A percentile compares a stretch with the other conserved stretches of the same genome.
phyloP scores from a whole-genome alignment of 2,888 invertebrate species.

The Drosophila aldrichi region DNA sequence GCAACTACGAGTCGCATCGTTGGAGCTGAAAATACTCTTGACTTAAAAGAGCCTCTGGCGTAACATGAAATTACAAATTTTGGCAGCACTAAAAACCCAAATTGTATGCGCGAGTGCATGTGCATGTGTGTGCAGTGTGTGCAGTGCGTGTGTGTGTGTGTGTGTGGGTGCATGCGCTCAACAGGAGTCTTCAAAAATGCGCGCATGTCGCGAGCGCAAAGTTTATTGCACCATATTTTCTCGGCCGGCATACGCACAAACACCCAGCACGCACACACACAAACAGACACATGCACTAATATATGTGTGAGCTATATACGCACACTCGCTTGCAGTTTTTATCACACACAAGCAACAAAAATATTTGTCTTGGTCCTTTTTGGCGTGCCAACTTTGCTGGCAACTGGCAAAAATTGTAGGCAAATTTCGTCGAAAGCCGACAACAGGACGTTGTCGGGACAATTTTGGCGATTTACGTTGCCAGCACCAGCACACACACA shows the following conservation, averaged over 20 bases:
- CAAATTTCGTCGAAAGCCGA: constrained; percentile 74
- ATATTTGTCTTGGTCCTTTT: constrained; percentile 65
- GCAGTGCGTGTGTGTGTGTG: not conserved
- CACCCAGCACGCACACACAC: constrained; percentile 23
- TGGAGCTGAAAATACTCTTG: constrained; percentile 45
- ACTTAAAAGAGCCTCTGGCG: constrained; percentile 60
- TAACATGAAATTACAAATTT: constrained; percentile 73
- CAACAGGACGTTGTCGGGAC: constrained; percentile 59
- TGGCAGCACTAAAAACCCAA: constrained; percentile 52
- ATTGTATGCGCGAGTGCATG: constrained; percentile 16
- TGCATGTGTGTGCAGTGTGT: constrained; percentile 1
- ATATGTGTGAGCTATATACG: constrained; percentile 4
- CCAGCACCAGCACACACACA: constrained; percentile 28
- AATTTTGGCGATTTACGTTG: constrained; percentile 74
- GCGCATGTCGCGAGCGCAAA: constrained; percentile 66
- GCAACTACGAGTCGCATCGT: constrained; percentile 9
- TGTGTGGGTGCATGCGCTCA: constrained; percentile 37
- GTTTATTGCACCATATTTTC: constrained; percentile 67
- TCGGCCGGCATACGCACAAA: constrained; percentile 50
- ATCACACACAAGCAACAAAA: constrained; percentile 64
- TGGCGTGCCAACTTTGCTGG: constrained; percentile 58
- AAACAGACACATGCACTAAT: constrained; percentile 17
- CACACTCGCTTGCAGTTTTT: constrained; percentile 51
- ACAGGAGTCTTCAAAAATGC: constrained; percentile 73
- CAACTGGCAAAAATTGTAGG: constrained; percentile 64